Percentiles rank a stretch among this genome's conserved stretches.
Conservation (phyloP, 2,113 vertebrate genomes). For the Noctilio leporinus region DNA sequence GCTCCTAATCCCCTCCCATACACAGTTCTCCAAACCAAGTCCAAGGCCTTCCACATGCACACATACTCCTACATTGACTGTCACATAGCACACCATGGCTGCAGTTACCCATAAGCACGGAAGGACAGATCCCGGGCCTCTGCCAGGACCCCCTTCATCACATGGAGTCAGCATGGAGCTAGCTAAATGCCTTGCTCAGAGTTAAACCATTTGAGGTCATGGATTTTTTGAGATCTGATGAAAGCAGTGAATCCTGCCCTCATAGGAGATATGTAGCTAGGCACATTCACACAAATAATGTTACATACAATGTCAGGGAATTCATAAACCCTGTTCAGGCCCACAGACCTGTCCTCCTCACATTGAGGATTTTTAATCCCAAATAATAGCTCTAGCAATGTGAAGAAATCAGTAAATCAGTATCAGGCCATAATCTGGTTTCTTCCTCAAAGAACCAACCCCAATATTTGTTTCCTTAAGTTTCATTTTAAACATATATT, state of each 20-base stretch:
- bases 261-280: background rate
- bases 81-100: background rate
- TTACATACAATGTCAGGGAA: background rate
- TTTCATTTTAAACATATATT: background rate
- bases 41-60: background rate
- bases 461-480: background rate
- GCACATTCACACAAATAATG: background rate
- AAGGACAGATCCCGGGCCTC: background rate
- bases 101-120: background rate
- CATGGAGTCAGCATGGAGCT: background rate
- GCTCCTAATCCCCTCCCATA: background rate
- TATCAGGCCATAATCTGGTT: background rate
- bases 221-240: background rate
- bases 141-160: background rate
- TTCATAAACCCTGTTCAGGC: background rate
- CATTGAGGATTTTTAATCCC: background rate
- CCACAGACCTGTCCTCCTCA: background rate
- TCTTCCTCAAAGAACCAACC: background rate
- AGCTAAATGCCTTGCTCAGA: background rate
- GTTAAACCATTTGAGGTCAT: background rate
- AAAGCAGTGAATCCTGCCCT: background rate
- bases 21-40: background rate
- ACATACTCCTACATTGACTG: background rate
- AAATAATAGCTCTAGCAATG: background rate
- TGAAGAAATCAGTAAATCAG: background rate